Evolutionary conservation across 2,888 invertebrate species (phyloP).

Genomic region (Nomada ruficornis): DNA sequence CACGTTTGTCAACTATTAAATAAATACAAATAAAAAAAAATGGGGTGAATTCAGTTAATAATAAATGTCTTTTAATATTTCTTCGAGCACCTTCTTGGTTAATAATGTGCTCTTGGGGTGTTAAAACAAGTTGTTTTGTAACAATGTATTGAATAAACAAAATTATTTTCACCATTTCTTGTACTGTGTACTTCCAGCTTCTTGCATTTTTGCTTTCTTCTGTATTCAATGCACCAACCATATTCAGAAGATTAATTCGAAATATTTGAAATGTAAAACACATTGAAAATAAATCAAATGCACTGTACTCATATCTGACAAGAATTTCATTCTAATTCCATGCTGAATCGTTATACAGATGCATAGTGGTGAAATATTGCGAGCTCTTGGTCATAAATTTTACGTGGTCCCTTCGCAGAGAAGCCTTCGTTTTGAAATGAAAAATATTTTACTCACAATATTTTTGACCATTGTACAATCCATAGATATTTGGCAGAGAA

Average conservation of each 20-base stretch:
- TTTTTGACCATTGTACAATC: background rate
- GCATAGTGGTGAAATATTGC: slow-evolving; percentile 21
- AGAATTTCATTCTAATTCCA: slow-evolving; percentile 28
- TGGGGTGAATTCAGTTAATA: too few relatives aligned
- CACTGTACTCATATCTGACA: slow-evolving; percentile 16
- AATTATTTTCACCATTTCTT: too few relatives aligned
- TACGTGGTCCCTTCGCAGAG: background rate
- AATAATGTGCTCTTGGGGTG: too few relatives aligned
- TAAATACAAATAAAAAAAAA: too few relatives aligned
- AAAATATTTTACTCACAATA: slow-evolving; percentile 5
- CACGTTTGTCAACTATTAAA: too few relatives aligned
- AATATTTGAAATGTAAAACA: slow-evolving; percentile 45
- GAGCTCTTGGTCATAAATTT: slow-evolving; percentile 23
- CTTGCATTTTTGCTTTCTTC: background rate
- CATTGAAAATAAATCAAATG: slow-evolving; percentile 34
- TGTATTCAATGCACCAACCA: slow-evolving; percentile 5
- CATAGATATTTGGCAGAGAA: background rate
- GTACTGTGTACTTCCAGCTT: background rate
- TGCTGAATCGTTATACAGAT: slow-evolving; percentile 25
- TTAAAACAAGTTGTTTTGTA: too few relatives aligned
- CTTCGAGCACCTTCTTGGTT: too few relatives aligned
- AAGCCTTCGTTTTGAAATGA: background rate
- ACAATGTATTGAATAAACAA: too few relatives aligned
- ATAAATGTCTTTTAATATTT: too few relatives aligned
- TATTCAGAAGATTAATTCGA: slow-evolving; percentile 15